Conservation (phyloP, 2,113 vertebrate species). For the Sinocyclocheilus anophthalmus region DNA sequence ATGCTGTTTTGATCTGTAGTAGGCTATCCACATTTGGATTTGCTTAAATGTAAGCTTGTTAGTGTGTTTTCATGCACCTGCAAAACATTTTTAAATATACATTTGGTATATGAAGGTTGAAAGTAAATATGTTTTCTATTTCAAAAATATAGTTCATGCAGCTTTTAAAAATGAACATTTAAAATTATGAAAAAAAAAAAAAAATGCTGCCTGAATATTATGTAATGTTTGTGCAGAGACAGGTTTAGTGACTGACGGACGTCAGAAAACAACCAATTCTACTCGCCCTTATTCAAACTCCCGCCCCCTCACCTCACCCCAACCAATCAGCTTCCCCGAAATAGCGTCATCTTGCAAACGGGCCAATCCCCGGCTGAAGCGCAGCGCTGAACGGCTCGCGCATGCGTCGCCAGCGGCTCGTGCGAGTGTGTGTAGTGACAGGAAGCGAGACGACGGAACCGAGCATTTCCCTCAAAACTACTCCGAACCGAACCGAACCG, state of each 20-base stretch:
- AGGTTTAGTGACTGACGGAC: background rate
- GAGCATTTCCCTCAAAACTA: background rate
- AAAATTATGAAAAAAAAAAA: too few relatives aligned
- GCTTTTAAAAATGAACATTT: too few relatives aligned
- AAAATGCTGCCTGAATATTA: too few relatives aligned
- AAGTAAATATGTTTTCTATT: too few relatives aligned
- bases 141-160: too few relatives aligned
- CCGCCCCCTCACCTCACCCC: background rate
- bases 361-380: background rate
- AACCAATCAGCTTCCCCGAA: conserved; percentile 33
- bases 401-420: background rate
- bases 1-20: too few relatives aligned
- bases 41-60: too few relatives aligned
- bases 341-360: background rate
- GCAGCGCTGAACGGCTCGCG: background rate
- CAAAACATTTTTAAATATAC: too few relatives aligned
- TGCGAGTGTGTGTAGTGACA: background rate
- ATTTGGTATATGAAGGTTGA: too few relatives aligned
- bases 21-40: too few relatives aligned
- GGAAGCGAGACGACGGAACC: background rate
- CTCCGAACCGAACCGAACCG: background rate
- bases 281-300: background rate
- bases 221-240: background rate
- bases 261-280: background rate
- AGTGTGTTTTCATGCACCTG: too few relatives aligned